phyloP scores from a whole-genome alignment of 2,888 invertebrate genomes.

The Meliscaeva auricollis region DNA sequence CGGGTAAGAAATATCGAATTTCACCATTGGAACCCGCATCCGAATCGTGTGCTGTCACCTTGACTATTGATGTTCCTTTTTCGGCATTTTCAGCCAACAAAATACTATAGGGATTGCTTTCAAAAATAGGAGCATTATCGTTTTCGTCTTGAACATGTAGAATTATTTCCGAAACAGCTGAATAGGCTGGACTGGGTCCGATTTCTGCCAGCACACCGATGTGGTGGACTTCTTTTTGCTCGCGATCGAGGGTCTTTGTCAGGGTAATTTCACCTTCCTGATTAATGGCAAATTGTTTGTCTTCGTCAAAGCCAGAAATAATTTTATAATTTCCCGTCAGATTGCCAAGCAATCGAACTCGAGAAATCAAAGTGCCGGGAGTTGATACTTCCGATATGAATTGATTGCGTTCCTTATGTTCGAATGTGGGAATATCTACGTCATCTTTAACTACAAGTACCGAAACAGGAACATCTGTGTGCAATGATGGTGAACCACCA shows the following conservation, averaged over 20 bases:
- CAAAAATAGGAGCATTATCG: constrained; percentile 94
- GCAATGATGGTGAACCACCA: constrained; percentile 89
- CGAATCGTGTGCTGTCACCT: constrained; percentile 85
- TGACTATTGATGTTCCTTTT: constrained; percentile 90
- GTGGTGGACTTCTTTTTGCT: constrained; percentile 88
- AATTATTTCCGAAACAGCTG: constrained; percentile 89
- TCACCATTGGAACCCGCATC: constrained; percentile 94
- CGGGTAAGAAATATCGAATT: constrained; percentile 91
- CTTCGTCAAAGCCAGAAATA: constrained; percentile 86
- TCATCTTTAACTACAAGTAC: constrained; percentile 90
- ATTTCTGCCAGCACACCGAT: constrained; percentile 90
- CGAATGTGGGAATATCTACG: constrained; percentile 90
- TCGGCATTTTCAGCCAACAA: constrained; percentile 93
- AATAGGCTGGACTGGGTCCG: constrained; percentile 88
- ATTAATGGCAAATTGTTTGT: constrained; percentile 89
- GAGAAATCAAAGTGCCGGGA: constrained; percentile 88
- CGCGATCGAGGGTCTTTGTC: constrained; percentile 90
- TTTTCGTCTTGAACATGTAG: constrained; percentile 95
- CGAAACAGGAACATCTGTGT: constrained; percentile 92
- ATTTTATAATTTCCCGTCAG: constrained; percentile 87
- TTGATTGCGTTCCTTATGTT: constrained; percentile 90
- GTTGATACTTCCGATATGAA: constrained; percentile 92
- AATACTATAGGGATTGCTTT: constrained; percentile 91
- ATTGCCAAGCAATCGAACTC: constrained; percentile 88
- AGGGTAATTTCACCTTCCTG: constrained; percentile 90